A percentile compares a stretch with the other conserved stretches of the same genome.
Conservation (phyloP, 2,797 vertebrate species). For the Poecilia wingei region DNA sequence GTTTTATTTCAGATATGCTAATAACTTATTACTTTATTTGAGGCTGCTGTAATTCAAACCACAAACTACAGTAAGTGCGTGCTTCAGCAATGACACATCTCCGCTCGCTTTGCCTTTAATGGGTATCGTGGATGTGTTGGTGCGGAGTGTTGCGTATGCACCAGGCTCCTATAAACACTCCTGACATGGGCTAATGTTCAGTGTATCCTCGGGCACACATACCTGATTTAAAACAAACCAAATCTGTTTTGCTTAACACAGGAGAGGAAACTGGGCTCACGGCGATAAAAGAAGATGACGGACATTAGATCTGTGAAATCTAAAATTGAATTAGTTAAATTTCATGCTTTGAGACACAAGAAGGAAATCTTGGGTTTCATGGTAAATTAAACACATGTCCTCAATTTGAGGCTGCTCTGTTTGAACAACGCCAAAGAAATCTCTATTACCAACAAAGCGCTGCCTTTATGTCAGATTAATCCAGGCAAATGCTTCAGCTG, state of each 20-base stretch:
- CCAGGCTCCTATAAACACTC: conserved; percentile 71
- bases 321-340: conserved; percentile 18
- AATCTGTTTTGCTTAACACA: conserved; percentile 51
- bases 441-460: conserved; percentile 45
- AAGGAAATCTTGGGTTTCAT: conserved; percentile 29
- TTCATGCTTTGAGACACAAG: conserved; percentile 19
- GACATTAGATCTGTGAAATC: conserved; percentile 27
- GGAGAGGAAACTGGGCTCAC: conserved; percentile 28
- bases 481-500: conserved; percentile 40
- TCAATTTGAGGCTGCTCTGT: conserved; percentile 37
- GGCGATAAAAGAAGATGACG: conserved; percentile 13
- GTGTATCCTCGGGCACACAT: conserved; percentile 60
- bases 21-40: conserved; percentile 8
- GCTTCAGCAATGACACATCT: conserved; percentile 35
- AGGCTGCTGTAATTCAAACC: conserved; percentile 11
- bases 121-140: conserved; percentile 57
- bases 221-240: conserved; percentile 48
- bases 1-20: conserved; percentile 7
- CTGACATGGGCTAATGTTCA: conserved; percentile 68
- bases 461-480: conserved; percentile 48
- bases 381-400: conserved; percentile 35
- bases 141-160: conserved; percentile 52
- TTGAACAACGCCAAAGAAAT: conserved; percentile 57
- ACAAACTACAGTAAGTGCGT: conserved; percentile 12
- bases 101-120: conserved; percentile 71